Conservation (phyloP, 2,113 vertebrate species). For the Sclerurus mexicanus region DNA sequence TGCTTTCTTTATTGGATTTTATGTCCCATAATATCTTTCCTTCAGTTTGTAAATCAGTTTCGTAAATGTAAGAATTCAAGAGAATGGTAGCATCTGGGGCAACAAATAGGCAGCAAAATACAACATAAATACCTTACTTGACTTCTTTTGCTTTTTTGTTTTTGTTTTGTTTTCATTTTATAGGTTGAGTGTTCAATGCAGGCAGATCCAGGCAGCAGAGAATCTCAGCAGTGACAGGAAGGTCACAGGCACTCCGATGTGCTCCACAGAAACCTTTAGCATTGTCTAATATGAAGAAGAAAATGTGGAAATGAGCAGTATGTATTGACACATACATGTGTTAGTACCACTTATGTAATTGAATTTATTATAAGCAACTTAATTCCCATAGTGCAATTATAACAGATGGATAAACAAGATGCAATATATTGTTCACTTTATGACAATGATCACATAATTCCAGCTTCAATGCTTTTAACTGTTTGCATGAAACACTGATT, state of each 20-base stretch:
- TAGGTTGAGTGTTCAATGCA: not conserved
- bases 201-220: not conserved
- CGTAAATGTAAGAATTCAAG: not conserved
- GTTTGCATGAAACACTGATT: conserved; percentile 36
- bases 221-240: not conserved
- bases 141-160: not conserved
- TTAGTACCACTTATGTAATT: conserved; percentile 13
- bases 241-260: not conserved
- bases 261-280: not conserved
- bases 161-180: not conserved
- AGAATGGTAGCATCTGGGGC: not conserved
- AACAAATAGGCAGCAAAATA: not conserved
- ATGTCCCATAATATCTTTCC: not conserved
- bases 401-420: conserved; percentile 64
- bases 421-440: conserved; percentile 51
- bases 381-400: conserved; percentile 31
- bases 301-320: not conserved
- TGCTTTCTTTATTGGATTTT: not conserved
- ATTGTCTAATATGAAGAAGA: not conserved
- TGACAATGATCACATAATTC: conserved; percentile 39
- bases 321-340: not conserved
- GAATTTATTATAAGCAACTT: conserved; percentile 41
- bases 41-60: not conserved
- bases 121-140: not conserved
- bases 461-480: conserved; percentile 26